phyloP scores from a whole-genome alignment of 2,113 vertebrate species.

The Mixornis gularis region DNA sequence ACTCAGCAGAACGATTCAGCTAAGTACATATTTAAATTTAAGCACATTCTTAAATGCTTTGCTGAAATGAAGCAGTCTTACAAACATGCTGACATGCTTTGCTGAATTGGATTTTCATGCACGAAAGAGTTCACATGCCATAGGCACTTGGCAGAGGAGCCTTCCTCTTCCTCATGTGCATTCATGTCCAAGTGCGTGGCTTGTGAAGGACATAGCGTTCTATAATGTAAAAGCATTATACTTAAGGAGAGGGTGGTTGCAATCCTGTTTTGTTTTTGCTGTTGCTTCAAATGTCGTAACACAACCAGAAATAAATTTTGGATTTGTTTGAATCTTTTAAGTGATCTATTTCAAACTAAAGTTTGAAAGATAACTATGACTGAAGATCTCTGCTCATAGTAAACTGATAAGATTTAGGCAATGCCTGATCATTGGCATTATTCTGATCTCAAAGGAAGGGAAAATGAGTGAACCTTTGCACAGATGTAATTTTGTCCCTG shows the following conservation, averaged over 20 bases:
- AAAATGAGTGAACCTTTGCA: neutral
- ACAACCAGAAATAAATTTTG: neutral
- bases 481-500: neutral
- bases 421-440: neutral
- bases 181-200: neutral
- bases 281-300: neutral
- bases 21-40: constrained; percentile 25
- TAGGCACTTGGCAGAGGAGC: neutral
- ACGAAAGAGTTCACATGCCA: neutral
- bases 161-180: neutral
- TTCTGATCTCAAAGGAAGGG: neutral
- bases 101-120: neutral
- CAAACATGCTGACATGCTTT: neutral
- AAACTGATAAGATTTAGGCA: neutral
- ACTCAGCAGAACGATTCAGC: constrained; percentile 8
- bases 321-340: neutral
- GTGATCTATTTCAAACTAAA: neutral
- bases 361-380: neutral
- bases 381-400: neutral
- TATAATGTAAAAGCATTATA: neutral
- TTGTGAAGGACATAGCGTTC: neutral
- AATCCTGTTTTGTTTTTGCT: neutral
- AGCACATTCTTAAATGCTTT: neutral
- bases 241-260: neutral
- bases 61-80: neutral